These are phyloP conservation scores for Pampus argenteus DNA, from an alignment of 2,797 vertebrate genomes.

Conservation along the genomic window DNA sequence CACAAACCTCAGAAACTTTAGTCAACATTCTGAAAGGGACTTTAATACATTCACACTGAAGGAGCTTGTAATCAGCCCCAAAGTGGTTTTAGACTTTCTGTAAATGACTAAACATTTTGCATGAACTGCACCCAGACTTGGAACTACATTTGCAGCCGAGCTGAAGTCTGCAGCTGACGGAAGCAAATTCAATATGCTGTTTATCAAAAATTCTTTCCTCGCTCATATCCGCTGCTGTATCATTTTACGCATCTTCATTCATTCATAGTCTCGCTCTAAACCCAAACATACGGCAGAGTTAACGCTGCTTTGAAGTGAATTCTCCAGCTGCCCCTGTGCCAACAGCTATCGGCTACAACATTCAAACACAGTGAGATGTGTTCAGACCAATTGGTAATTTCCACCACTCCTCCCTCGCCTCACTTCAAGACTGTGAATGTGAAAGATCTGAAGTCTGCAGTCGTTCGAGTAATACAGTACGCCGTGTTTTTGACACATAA, in stretches of 20 bases:
- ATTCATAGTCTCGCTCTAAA: constrained; percentile 22
- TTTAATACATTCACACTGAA: too few relatives aligned
- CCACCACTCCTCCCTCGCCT: constrained; percentile 24
- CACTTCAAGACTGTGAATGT: constrained; percentile 50
- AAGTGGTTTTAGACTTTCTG: background rate
- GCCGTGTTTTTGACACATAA: constrained; percentile 27
- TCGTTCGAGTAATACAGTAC: constrained; percentile 43
- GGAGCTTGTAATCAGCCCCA: background rate
- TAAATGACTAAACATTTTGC: constrained; percentile 16
- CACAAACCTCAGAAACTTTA: background rate
- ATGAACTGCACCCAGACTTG: constrained; percentile 17
- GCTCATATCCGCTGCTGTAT: constrained; percentile 11
- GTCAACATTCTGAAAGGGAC: background rate
- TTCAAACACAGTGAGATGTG: constrained; percentile 35
- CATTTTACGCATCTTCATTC: constrained; percentile 22
- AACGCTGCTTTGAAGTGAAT: constrained; percentile 59
- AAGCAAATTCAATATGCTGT: constrained; percentile 2
- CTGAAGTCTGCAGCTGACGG: constrained; percentile 6
- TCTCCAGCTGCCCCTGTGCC: constrained; percentile 47
- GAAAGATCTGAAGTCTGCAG: constrained; percentile 46
- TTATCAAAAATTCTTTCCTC: constrained; percentile 7
- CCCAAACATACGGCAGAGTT: constrained; percentile 44
- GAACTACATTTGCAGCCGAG: constrained; percentile 12
- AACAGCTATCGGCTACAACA: constrained; percentile 23
- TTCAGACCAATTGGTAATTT: constrained; percentile 41